phyloP scores from a whole-genome alignment of 2,888 invertebrate species.

The Drosophila leonis region DNA sequence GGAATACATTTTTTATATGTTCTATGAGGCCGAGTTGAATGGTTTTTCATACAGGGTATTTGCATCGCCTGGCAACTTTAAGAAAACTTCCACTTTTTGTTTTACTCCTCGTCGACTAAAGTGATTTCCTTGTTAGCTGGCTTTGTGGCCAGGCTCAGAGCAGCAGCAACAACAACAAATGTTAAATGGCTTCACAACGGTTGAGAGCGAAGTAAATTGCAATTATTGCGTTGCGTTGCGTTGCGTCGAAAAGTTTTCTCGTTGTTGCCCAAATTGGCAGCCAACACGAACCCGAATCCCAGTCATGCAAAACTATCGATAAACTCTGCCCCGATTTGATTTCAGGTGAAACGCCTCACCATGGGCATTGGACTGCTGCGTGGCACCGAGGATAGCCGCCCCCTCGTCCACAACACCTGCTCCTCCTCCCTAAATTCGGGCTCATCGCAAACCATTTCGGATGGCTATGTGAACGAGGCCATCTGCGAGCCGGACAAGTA shows the following conservation, averaged over 20 bases:
- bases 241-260: constrained; percentile 55
- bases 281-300: constrained; percentile 36
- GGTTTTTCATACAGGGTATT: not conserved
- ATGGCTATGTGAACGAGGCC: constrained; percentile 93
- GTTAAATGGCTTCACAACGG: constrained; percentile 35
- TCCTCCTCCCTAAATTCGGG: constrained; percentile 88
- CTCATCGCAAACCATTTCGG: constrained; percentile 90
- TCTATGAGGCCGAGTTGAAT: not conserved
- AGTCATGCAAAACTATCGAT: constrained; percentile 8
- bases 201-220: constrained; percentile 45
- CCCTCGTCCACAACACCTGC: constrained; percentile 89
- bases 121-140: constrained; percentile 72
- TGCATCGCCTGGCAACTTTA: not conserved
- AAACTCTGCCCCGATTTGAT: not conserved
- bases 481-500: constrained; percentile 88
- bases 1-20: too few relatives aligned
- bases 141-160: constrained; percentile 42
- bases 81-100: not conserved
- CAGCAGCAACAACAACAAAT: constrained; percentile 10
- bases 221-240: constrained; percentile 63
- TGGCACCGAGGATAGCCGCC: constrained; percentile 90
- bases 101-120: constrained; percentile 39
- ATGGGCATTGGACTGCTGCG: constrained; percentile 92
- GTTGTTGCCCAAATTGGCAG: constrained; percentile 45
- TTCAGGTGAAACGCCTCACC: constrained; percentile 90